Evolutionary conservation across 2,113 vertebrate species (phyloP).

Genomic region (Neogobius melanostomus): DNA sequence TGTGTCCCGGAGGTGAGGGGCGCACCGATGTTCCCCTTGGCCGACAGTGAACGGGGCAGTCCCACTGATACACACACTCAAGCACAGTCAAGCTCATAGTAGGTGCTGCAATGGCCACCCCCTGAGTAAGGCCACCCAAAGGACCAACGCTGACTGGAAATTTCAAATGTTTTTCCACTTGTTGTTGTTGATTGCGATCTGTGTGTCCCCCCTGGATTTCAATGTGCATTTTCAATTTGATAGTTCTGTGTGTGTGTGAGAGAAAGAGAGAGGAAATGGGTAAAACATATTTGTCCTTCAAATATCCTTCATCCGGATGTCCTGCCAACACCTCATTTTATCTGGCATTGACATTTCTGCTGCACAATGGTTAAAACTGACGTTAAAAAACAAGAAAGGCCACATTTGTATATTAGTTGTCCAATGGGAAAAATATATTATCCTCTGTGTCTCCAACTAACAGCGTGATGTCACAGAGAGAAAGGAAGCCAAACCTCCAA

Average conservation of each 20-base stretch:
- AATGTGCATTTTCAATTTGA: constrained; percentile 64
- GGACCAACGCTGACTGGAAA: constrained; percentile 12
- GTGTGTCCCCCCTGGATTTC: constrained; percentile 38
- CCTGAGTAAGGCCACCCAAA: constrained; percentile 63
- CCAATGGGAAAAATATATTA: neutral
- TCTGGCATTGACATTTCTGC: constrained; percentile 67
- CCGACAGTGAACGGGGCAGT: constrained; percentile 32
- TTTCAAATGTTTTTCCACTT: constrained; percentile 47
- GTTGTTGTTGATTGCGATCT: constrained; percentile 47
- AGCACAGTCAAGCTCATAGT: constrained; percentile 48
- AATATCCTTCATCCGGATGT: constrained; percentile 23
- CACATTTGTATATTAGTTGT: neutral
- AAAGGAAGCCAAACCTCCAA: constrained; percentile 31
- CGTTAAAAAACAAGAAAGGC: constrained; percentile 10
- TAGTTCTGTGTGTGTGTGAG: constrained; percentile 38
- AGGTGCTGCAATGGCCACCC: constrained; percentile 52
- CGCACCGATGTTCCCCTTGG: constrained; percentile 40
- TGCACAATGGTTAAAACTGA: constrained; percentile 18
- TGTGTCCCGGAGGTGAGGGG: constrained; percentile 53
- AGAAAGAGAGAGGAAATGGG: constrained; percentile 46
- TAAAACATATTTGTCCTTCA: constrained; percentile 68
- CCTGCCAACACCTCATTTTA: constrained; percentile 57
- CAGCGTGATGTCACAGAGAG: constrained; percentile 39
- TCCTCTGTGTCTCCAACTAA: constrained; percentile 14
- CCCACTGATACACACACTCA: constrained; percentile 59